Evolutionary conservation across 2,113 vertebrate genomes (phyloP), one percentile per base, ranked within the genome.

Genomic region (Megaceryle torquata): DNA sequence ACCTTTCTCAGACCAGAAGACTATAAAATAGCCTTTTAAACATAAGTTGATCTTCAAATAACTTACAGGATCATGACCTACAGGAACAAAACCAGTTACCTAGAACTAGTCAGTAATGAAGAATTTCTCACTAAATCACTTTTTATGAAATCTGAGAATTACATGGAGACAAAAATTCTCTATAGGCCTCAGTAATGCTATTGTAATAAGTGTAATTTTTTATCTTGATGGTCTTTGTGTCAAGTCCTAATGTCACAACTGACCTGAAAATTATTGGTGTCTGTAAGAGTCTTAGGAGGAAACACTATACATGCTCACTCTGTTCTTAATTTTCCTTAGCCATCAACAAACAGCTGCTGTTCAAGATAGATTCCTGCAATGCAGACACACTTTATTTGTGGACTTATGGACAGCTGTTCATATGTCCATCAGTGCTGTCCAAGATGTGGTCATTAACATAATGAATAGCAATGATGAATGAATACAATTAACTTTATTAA

Each of bases 111-210:
- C n/a, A 84, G 35, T 21, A 88, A 70, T 43, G 37, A 90, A 70
- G 29, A 80, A 29, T 86, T 93, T 93, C 50, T 91, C 53, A 35
- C 51, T 91, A 94, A 95, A 78, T 81, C 60, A 91, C 43, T 8
- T 92, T 70, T 89, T 86, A 81, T 84, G 33, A 69, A 93, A 70
- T 83, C 29, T 63, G 25, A 86, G 59, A 92, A 86, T 81, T 67
- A 95, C 90, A 48, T 46, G 8, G 51, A 67, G 33, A 78, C 28
- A 83, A 63, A 70, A 88, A 91, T 71, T 91, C 83, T 83, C 68
- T 28, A 48, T 24, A 51, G 64, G 2, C 26, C 20, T 88, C 65
- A 88, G 6, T 46, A 91, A 35, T 35, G 10, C 31, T 70, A 43
- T 24, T 86, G 60, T 20, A 93, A 95, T 93, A 78, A 92, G 25